These are phyloP conservation scores for Notoglanidium macrostoma DNA, from an alignment of 2,797 vertebrate genomes.

Conservation along the genomic window DNA sequence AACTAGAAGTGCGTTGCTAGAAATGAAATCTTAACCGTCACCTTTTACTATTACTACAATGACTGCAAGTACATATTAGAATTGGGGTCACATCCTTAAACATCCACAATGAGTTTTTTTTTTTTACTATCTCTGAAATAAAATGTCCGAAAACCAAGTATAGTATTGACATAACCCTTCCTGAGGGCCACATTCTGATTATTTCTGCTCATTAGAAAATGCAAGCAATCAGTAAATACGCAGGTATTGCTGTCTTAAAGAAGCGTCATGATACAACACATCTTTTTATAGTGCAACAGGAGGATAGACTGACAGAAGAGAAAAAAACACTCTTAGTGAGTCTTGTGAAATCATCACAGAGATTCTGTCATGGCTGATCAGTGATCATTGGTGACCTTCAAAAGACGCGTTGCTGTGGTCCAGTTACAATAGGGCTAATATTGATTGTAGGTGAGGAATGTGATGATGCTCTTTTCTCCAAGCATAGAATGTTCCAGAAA, in stretches of 20 bases:
- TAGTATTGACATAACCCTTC: not conserved
- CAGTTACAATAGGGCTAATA: constrained; percentile 33
- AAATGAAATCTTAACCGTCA: not conserved
- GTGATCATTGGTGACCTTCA: not conserved
- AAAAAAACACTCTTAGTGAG: not conserved
- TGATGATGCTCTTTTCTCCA: not conserved
- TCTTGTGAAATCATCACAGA: not conserved
- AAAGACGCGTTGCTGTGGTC: not conserved
- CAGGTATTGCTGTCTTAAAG: not conserved
- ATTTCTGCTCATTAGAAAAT: not conserved
- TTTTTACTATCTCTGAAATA: not conserved
- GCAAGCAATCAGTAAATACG: not conserved
- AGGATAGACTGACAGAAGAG: not conserved
- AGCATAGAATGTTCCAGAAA: constrained; percentile 17
- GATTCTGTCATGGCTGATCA: not conserved
- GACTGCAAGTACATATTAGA: not conserved
- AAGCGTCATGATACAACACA: not conserved
- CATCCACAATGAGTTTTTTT: not conserved
- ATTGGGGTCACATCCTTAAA: not conserved
- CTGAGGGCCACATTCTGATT: not conserved
- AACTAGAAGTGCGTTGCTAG: not conserved
- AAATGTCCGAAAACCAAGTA: not conserved
- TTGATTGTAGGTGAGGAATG: constrained; percentile 33
- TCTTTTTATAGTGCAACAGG: constrained; percentile 9
- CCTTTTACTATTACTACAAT: not conserved